These are phyloP conservation scores for Uromys caudimaculatus DNA, from an alignment of 2,797 vertebrate species.

Conservation along the genomic window DNA sequence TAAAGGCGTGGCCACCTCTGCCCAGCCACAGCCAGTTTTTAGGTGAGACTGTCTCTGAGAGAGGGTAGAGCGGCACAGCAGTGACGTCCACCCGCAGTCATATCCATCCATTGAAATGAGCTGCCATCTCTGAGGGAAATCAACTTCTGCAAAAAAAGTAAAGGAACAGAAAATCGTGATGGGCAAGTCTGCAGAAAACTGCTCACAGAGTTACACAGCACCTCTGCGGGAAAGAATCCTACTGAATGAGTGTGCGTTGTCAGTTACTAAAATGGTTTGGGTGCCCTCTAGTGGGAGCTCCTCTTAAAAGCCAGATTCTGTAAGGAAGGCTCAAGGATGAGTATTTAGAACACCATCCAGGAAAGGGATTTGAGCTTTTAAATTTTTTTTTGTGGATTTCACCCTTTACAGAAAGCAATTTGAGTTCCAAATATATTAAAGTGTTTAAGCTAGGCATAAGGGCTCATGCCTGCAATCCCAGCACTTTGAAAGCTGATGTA, in stretches of 20 bases:
- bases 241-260: neutral
- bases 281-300: constrained; percentile 76
- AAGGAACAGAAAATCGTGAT: neutral
- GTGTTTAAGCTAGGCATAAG: neutral
- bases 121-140: constrained; percentile 45
- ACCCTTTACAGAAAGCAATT: constrained; percentile 29
- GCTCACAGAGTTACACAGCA: constrained; percentile 37
- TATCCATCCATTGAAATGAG: constrained; percentile 53
- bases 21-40: neutral
- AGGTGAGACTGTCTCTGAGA: neutral
- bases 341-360: constrained; percentile 23
- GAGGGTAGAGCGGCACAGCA: neutral
- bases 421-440: constrained; percentile 53
- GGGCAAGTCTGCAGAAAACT: constrained; percentile 53
- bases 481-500: neutral
- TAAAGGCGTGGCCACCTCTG: no score
- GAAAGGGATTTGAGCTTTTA: constrained; percentile 50
- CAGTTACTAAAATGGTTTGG: constrained; percentile 55
- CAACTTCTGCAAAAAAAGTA: constrained; percentile 56
- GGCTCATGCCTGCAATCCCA: neutral
- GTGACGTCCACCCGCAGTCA: neutral
- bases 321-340: neutral
- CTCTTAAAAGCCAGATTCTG: constrained; percentile 35
- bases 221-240: neutral
- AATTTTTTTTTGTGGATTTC: constrained; percentile 13